Percentiles rank a stretch among this genome's conserved stretches.
These are phyloP conservation scores for Entomobrya proxima DNA, from an alignment of 2,888 invertebrate genomes.

Conservation along the genomic window DNA sequence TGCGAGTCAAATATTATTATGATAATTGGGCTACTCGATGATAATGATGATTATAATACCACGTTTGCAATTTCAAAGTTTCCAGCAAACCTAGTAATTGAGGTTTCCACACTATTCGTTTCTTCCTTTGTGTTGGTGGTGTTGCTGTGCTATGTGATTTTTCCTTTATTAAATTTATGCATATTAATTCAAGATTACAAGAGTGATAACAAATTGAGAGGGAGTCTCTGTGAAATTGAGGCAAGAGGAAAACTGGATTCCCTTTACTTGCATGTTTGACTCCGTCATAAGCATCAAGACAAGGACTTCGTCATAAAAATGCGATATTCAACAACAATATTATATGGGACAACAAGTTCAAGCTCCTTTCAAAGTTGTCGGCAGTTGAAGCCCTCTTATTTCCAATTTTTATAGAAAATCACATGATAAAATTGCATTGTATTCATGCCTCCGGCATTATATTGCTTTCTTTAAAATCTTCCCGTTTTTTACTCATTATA, in stretches of 20 bases:
- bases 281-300: too few species aligned
- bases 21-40: slow-evolving; percentile 62
- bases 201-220: slow-evolving; percentile 47
- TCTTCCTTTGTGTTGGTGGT: background rate
- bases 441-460: slow-evolving; percentile 40
- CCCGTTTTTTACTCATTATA: background rate
- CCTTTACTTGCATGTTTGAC: background rate
- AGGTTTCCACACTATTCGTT: slow-evolving; percentile 47
- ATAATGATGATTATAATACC: slow-evolving; percentile 56
- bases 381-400: slow-evolving; percentile 59
- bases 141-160: slow-evolving; percentile 17
- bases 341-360: background rate
- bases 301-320: background rate
- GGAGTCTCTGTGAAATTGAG: slow-evolving; percentile 33
- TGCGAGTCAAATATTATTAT: slow-evolving; percentile 50
- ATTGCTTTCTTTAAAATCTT: background rate
- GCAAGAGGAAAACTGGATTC: slow-evolving; percentile 60
- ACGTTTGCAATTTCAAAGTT: slow-evolving; percentile 58
- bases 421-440: background rate
- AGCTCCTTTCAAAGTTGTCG: slow-evolving; percentile 21
- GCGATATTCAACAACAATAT: background rate
- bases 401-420: slow-evolving; percentile 28
- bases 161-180: slow-evolving; percentile 62
- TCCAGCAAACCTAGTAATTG: slow-evolving; percentile 58
- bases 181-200: slow-evolving; percentile 61